Evolutionary conservation across 2,113 vertebrate genomes (phyloP).

Genomic region (Bubo scandiacus): DNA sequence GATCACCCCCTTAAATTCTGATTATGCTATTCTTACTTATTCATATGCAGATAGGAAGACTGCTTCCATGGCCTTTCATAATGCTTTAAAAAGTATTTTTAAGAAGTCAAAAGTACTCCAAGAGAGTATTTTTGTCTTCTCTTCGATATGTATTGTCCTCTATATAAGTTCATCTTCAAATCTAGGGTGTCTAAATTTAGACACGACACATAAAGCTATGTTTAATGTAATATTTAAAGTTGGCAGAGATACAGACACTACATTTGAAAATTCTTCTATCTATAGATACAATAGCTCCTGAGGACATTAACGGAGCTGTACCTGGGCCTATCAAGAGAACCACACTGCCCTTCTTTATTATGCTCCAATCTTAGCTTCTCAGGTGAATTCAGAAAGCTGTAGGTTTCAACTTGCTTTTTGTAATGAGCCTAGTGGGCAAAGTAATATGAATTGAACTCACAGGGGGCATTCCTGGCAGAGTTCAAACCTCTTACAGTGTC

Average conservation of each 20-base stretch:
- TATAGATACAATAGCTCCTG: slow-evolving; percentile 8
- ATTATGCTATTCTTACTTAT: not conserved
- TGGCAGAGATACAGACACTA: not conserved
- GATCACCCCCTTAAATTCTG: not conserved
- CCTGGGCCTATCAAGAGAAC: not conserved
- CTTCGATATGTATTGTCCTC: not conserved
- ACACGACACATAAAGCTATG: not conserved
- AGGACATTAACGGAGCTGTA: not conserved
- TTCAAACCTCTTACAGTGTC: slow-evolving; percentile 2
- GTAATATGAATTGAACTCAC: not conserved
- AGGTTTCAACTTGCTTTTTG: slow-evolving; percentile 11
- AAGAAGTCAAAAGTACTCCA: not conserved
- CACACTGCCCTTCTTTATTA: not conserved
- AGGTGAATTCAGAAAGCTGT: not conserved
- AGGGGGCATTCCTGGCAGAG: not conserved
- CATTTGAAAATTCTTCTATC: slow-evolving; percentile 33
- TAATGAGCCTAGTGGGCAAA: slow-evolving; percentile 17
- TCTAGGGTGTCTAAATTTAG: slow-evolving; percentile 43
- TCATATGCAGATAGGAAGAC: not conserved
- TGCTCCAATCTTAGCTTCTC: not conserved
- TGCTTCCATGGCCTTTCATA: not conserved
- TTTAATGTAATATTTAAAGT: slow-evolving; percentile 7
- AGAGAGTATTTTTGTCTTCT: not conserved
- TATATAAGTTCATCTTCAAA: slow-evolving; percentile 15
- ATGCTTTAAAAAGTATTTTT: not conserved